A percentile compares a stretch with the other conserved stretches of the same genome.
Evolutionary conservation across 2,113 vertebrate species (phyloP).

Genomic region (Elaphurus davidianus): DNA sequence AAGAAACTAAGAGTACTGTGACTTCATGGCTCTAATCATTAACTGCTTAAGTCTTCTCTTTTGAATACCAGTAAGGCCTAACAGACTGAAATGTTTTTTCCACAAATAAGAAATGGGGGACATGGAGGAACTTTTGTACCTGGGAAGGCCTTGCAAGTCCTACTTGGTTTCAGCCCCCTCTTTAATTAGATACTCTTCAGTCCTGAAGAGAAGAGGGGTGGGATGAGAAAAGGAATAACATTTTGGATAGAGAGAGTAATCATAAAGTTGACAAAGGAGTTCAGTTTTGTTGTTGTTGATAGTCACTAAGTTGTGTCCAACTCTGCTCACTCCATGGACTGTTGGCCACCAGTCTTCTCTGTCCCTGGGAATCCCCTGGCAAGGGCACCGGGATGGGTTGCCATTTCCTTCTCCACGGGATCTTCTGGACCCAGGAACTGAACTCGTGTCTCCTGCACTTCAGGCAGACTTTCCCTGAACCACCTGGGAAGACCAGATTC

Average conservation of each 20-base stretch:
- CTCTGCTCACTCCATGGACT: neutral
- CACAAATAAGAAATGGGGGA: neutral
- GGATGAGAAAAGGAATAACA: neutral
- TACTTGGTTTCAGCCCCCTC: neutral
- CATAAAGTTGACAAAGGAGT: neutral
- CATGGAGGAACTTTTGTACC: neutral
- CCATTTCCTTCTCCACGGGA: neutral
- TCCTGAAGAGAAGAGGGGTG: neutral
- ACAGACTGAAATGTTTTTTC: neutral
- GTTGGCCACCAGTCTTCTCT: neutral
- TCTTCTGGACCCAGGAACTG: neutral
- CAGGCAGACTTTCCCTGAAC: neutral
- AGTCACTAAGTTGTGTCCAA: neutral
- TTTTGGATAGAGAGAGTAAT: neutral
- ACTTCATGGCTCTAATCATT: neutral
- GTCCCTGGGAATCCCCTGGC: neutral
- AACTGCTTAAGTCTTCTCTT: neutral
- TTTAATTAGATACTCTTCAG: neutral
- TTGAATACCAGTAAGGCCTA: neutral
- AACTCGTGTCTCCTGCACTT: neutral
- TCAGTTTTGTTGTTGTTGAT: neutral
- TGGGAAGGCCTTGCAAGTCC: neutral
- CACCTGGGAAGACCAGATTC: neutral
- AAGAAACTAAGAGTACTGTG: neutral
- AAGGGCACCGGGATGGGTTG: neutral